Conservation (phyloP, 1,140 invertebrate genomes). For the Scaptomyza graminum region DNA sequence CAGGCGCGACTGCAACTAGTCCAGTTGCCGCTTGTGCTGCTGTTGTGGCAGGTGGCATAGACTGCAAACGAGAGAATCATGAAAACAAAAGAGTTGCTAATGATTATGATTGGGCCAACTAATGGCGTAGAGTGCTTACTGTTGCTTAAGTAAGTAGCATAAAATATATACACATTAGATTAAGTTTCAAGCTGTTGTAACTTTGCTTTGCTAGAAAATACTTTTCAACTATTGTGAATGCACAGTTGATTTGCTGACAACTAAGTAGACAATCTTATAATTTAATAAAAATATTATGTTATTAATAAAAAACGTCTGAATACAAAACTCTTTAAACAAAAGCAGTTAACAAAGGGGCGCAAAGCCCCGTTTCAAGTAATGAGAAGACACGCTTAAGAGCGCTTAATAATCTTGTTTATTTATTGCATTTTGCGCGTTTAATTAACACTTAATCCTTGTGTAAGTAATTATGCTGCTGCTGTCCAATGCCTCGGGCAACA, state of each 20-base stretch:
- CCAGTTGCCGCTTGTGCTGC: slow-evolving; percentile 85
- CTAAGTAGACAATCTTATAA: neutral
- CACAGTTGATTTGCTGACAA: too few species aligned
- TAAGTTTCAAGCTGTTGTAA: neutral
- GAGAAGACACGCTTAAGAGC: slow-evolving; percentile 38
- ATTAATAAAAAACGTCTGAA: neutral
- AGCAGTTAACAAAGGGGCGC: slow-evolving; percentile 31
- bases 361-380: slow-evolving; percentile 16
- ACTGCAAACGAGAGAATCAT: slow-evolving; percentile 66
- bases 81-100: slow-evolving; percentile 38
- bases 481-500: slow-evolving; percentile 21
- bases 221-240: too few species aligned
- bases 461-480: slow-evolving; percentile 74
- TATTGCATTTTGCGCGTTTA: slow-evolving; percentile 79
- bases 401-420: slow-evolving; percentile 82
- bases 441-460: slow-evolving; percentile 82
- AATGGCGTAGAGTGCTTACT: slow-evolving; percentile 21
- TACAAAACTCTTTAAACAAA: neutral
- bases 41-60: slow-evolving; percentile 84
- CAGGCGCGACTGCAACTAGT: slow-evolving; percentile 86
- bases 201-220: neutral
- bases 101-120: slow-evolving; percentile 33
- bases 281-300: neutral
- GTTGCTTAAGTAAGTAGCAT: neutral
- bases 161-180: neutral